Base-by-base conservation (phyloP, 2,888 invertebrate genomes). In the Pteria penguin region DNA sequence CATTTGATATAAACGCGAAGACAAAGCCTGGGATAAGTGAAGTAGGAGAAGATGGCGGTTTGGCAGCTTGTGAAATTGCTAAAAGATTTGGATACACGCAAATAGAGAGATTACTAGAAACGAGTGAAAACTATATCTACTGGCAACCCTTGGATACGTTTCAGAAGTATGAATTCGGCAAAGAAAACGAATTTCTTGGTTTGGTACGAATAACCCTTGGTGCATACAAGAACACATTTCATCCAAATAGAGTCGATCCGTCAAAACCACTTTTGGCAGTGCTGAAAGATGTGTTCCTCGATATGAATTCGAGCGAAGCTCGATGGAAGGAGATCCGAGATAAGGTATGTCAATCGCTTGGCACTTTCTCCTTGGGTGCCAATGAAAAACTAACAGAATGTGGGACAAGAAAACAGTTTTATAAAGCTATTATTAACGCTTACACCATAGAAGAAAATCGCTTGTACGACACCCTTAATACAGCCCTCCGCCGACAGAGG, bases 141-240 rank as follows among this genome's bases (percentile, higher is more conserved):
- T 24, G 55, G 11, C 55, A 76, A 27, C 70, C 72, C 0, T 26
- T 75, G 8, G 77, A 75, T 11, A 80, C 80, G 1, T 80, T 78
- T 63, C 75, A 75, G 29, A 29, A 31, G 11, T 45, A 60, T 11
- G 18, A 29, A 22, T 22, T 1, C 14, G 54, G 29, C 11, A 69
- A 67, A 8, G 69, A 80, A 22, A 58, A 55, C 11, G 55, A 72
- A 14, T 78, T 72, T n/a, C 71, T 70, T 22, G 67, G 78, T 11
- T 57, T 83, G 29, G 22, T 83, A 26, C 32, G 75, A 1, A 57
- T 83, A 1, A 78, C 82, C 4, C 32, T 83, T 8, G 82, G 81
- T 2, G 79, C 80, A 0, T 83, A 82, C 73, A 83, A 79, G 58
- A 61, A 75, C 4, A 71, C 82, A 0, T 82, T 83, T 32, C 79